Conservation (phyloP, 2,888 invertebrate genomes). For the Cremastobaeus sp. region DNA sequence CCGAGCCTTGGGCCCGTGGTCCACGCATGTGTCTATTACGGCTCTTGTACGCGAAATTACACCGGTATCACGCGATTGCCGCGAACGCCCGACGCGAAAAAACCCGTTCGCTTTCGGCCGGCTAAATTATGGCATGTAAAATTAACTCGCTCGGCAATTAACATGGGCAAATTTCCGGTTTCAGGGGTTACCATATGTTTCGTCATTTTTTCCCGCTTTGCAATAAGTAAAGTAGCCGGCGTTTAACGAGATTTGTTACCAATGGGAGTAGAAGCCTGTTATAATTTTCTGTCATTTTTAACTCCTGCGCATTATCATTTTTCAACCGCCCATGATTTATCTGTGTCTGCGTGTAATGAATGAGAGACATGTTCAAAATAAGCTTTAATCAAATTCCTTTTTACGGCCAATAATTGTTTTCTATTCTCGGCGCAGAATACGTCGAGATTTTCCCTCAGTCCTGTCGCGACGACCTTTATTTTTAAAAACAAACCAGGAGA, state of each 20-base stretch:
- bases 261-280: no score
- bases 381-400: no score
- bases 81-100: conserved; percentile 28
- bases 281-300: no score
- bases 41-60: conserved; percentile 18
- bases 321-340: no score
- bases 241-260: conserved; percentile 15
- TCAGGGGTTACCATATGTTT: conserved; percentile 10
- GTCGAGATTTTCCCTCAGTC: conserved; percentile 35
- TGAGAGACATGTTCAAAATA: no score
- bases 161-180: conserved; percentile 33
- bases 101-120: conserved; percentile 31
- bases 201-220: not conserved
- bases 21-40: conserved; percentile 43
- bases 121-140: conserved; percentile 36
- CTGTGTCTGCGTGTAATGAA: no score
- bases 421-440: no score
- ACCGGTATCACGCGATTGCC: conserved; percentile 34
- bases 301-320: no score
- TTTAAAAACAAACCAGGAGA: conserved; percentile 27
- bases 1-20: conserved; percentile 40
- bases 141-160: conserved; percentile 20
- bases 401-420: no score
- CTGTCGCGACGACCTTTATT: conserved; percentile 29
- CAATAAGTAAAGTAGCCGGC: conserved; percentile 1